Evolutionary conservation across 1,140 invertebrate genomes (phyloP).

Genomic region (Aphelenchoides avenae): DNA sequence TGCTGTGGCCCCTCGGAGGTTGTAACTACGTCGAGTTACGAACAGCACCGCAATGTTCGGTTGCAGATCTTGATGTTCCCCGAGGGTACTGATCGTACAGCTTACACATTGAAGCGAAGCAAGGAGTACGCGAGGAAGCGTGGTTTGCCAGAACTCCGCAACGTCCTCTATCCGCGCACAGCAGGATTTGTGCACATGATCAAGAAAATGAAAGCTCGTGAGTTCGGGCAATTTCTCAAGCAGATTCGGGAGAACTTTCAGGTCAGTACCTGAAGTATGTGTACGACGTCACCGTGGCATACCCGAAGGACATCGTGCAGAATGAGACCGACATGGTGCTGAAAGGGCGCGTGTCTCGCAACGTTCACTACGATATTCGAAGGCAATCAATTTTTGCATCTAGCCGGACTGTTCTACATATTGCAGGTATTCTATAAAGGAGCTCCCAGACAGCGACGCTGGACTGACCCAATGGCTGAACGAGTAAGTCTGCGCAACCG

Average conservation of each 20-base stretch:
- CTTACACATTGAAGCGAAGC: constrained; percentile 61
- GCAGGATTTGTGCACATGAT: constrained; percentile 55
- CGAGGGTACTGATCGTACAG: constrained; percentile 79
- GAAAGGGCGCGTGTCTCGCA: constrained; percentile 38
- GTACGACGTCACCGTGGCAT: constrained; percentile 76
- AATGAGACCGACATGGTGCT: constrained; percentile 53
- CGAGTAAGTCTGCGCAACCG: no score
- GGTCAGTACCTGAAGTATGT: constrained; percentile 69
- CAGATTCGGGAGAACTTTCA: constrained; percentile 28
- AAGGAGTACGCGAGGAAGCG: constrained; percentile 50
- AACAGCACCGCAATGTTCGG: no score
- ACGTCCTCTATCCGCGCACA: constrained; percentile 55
- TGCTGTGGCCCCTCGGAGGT: constrained; percentile 7
- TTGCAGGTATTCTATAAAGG: background rate
- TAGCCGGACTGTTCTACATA: constrained; percentile 9
- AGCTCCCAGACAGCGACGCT: background rate
- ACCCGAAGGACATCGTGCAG: constrained; percentile 66
- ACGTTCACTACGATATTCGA: constrained; percentile 54
- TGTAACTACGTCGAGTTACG: no score
- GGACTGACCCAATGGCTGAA: no score
- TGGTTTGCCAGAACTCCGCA: constrained; percentile 43
- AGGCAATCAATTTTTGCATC: constrained; percentile 51
- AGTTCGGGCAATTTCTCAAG: constrained; percentile 20
- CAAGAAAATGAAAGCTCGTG: constrained; percentile 54
- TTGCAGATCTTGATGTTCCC: constrained; percentile 74